Conservation (phyloP, 2,113 vertebrate genomes). For the Brachyhypopomus gauderio region DNA sequence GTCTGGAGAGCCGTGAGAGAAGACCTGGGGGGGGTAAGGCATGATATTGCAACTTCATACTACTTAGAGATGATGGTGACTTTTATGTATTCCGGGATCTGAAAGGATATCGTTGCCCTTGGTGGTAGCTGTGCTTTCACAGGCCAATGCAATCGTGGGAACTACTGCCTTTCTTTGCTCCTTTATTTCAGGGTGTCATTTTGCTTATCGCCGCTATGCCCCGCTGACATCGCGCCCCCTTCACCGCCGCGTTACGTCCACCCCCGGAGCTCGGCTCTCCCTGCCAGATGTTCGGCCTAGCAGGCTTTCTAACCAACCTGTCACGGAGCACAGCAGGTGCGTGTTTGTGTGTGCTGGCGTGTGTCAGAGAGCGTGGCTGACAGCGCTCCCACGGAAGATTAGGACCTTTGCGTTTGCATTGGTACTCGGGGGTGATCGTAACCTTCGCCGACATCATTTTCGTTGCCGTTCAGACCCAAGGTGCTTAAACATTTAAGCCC, state of each 20-base stretch:
- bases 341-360: slow-evolving; percentile 26
- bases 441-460: neutral
- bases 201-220: slow-evolving; percentile 19
- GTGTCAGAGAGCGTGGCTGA: neutral
- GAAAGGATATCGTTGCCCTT: neutral
- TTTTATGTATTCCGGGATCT: neutral
- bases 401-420: slow-evolving; percentile 8
- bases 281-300: slow-evolving; percentile 35
- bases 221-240: slow-evolving; percentile 6
- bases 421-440: neutral
- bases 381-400: neutral
- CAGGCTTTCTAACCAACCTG: slow-evolving; percentile 32
- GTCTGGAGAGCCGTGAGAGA: neutral
- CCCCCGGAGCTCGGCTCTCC: slow-evolving; percentile 3
- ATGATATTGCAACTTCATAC: neutral
- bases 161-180: neutral
- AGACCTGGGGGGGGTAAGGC: slow-evolving; percentile 2
- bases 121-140: too few species aligned
- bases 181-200: slow-evolving; percentile 1
- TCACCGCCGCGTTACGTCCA: slow-evolving; percentile 11
- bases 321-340: slow-evolving; percentile 41
- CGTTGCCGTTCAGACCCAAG: slow-evolving; percentile 11
- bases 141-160: neutral
- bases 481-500: slow-evolving; percentile 23
- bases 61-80: neutral